Evolutionary conservation across 2,888 invertebrate genomes (phyloP), one percentile per base, ranked within the genome.

Genomic region (Drosophila villosipedis): DNA sequence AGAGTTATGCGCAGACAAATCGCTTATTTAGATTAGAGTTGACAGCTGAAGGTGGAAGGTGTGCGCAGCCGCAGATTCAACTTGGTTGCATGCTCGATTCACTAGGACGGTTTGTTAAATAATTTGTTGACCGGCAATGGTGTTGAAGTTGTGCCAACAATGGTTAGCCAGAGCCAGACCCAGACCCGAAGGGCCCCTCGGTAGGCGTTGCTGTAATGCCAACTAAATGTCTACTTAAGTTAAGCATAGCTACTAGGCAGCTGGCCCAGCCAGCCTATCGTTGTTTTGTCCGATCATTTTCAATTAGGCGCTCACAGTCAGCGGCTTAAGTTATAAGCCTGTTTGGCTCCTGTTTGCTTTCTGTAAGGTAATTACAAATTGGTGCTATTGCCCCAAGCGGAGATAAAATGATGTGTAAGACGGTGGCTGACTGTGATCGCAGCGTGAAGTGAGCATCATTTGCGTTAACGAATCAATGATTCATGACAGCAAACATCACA

Each of bases 11-110:
- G 63, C 78, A 83, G 88, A 80, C 83, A 81, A 88, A 84, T 90
- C 84, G 88, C 86, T 81, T 85, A 84, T 81, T 89, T 84, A 89
- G 90, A 90, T 90, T 86, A 76, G 68, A 84, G 60, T 64, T 73
- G 90, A 80, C 88, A 88, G 74, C 75, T 72, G 43, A 22, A 63
- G 55, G n/a, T 28, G 55, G 68, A 57, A 61, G 55, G 60, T 28
- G 63, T 54, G 28, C 72, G 73, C 73, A 64, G 58, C 19, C 53
- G 68, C 65, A 61, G 59, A 30, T 55, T 64, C 63, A 52, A 35
- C 73, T 68, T n/a, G 72, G 69, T 37, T 64, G 62, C 79, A 60
- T 77, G 80, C 81, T 80, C 57, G 59, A 68, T 54, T 68, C 65
- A 25, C 63, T 16, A 41, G 53, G 50, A 59, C 47, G 59, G 68